Percentiles rank a stretch among this genome's conserved stretches.
phyloP scores from a whole-genome alignment of 2,113 vertebrate species.

The Trochalopteron elliotii region DNA sequence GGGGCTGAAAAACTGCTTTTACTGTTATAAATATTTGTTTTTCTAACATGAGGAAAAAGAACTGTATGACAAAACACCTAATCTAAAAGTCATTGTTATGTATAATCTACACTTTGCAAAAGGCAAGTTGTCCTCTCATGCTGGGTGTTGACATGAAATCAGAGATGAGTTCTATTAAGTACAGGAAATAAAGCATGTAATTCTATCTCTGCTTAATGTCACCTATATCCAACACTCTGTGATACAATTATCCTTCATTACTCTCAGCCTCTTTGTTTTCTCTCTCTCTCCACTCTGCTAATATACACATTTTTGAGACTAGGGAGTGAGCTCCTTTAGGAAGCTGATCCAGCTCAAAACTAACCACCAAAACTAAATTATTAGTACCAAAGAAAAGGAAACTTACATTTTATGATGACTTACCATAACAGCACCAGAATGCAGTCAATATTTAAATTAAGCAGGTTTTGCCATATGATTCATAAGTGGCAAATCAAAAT shows the following conservation, averaged over 20 bases:
- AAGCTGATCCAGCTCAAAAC: not conserved
- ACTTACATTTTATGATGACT: not conserved
- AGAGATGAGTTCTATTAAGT: not conserved
- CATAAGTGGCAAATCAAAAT: not conserved
- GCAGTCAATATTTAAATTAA: not conserved
- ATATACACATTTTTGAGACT: not conserved
- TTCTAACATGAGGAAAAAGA: not conserved
- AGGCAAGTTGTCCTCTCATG: not conserved
- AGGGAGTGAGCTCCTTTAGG: not conserved
- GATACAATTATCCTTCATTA: not conserved
- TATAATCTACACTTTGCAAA: not conserved
- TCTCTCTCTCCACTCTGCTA: not conserved
- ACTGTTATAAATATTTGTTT: not conserved
- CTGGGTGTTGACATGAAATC: not conserved
- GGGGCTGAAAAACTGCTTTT: not conserved
- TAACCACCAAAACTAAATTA: not conserved
- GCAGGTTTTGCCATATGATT: not conserved
- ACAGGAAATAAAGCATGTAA: conserved; percentile 15
- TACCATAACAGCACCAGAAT: not conserved
- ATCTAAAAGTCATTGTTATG: not conserved
- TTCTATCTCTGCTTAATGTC: conserved; percentile 1
- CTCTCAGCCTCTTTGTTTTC: not conserved
- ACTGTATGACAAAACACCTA: not conserved
- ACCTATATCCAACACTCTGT: not conserved
- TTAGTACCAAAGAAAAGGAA: not conserved